Conservation (phyloP, 2,113 vertebrate species). For the Nematolebias whitei region DNA sequence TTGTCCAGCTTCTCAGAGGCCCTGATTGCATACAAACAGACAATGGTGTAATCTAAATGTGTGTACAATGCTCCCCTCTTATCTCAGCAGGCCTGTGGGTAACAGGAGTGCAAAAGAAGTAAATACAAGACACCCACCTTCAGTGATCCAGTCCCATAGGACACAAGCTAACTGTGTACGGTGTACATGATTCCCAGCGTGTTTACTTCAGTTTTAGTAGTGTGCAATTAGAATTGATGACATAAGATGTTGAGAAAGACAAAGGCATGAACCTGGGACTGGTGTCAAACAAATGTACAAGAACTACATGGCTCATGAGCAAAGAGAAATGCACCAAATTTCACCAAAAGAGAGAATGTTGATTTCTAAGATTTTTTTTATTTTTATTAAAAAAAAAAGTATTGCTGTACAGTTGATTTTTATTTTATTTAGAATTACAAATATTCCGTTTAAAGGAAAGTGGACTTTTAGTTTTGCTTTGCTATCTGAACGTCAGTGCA, state of each 20-base stretch:
- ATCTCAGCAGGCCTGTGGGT: conserved; percentile 44
- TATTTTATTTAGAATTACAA: too few species aligned
- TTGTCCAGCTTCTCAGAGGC: conserved; percentile 45
- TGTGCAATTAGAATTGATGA: conserved; percentile 41
- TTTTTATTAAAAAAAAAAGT: too few species aligned
- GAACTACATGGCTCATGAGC: conserved; percentile 4
- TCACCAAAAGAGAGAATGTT: background rate
- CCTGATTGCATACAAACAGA: conserved; percentile 54
- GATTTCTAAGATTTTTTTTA: background rate
- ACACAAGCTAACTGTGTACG: conserved; percentile 25
- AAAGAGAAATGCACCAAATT: background rate
- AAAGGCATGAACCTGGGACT: conserved; percentile 10
- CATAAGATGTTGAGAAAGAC: conserved; percentile 12
- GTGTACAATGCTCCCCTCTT: conserved; percentile 37
- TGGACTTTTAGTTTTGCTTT: too few species aligned
- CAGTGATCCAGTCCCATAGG: conserved; percentile 3
- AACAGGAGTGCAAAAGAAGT: conserved; percentile 28
- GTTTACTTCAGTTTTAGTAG: conserved; percentile 34
- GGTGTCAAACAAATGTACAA: conserved; percentile 7
- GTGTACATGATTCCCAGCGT: conserved; percentile 19
- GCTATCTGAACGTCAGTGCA: too few species aligned
- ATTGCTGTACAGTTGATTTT: too few species aligned
- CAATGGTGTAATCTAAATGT: conserved; percentile 23
- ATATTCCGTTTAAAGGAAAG: too few species aligned
- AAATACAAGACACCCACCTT: conserved; percentile 39